phyloP scores from a whole-genome alignment of 2,113 vertebrate genomes.

The Dasypus novemcinctus region DNA sequence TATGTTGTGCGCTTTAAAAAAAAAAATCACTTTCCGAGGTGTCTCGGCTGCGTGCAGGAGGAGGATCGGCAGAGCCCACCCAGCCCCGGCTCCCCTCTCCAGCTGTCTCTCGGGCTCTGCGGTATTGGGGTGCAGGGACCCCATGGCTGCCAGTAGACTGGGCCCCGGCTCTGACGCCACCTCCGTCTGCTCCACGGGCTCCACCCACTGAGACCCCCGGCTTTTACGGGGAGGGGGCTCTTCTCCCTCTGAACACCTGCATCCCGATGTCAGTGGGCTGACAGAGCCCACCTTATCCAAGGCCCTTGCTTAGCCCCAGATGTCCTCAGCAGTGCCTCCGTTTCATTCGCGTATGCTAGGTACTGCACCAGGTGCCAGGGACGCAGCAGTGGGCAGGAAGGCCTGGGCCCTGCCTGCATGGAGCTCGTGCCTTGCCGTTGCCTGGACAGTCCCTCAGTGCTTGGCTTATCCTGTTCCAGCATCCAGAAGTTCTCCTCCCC shows the following conservation, averaged over 20 bases:
- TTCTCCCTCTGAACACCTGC: neutral
- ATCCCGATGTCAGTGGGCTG: neutral
- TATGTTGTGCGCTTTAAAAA: no score
- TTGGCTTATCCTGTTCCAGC: neutral
- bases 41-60: neutral
- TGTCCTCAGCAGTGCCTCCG: neutral
- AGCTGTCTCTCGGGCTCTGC: neutral
- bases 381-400: accelerated
- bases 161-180: neutral
- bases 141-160: accelerated
- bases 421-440: neutral
- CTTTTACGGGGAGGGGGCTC: neutral
- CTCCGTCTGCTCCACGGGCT: neutral
- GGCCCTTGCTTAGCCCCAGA: neutral
- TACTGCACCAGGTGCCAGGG: neutral
- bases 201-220: neutral
- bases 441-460: accelerated
- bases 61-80: neutral
- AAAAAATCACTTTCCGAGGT: slow-evolving; percentile 8
- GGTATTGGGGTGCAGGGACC: neutral
- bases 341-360: accelerated
- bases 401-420: accelerated
- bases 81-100: neutral
- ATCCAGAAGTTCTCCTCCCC: neutral
- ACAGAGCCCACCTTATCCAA: neutral